Evolutionary conservation across 2,888 invertebrate genomes (phyloP).

Genomic region (Nemapogon koenigi): DNA sequence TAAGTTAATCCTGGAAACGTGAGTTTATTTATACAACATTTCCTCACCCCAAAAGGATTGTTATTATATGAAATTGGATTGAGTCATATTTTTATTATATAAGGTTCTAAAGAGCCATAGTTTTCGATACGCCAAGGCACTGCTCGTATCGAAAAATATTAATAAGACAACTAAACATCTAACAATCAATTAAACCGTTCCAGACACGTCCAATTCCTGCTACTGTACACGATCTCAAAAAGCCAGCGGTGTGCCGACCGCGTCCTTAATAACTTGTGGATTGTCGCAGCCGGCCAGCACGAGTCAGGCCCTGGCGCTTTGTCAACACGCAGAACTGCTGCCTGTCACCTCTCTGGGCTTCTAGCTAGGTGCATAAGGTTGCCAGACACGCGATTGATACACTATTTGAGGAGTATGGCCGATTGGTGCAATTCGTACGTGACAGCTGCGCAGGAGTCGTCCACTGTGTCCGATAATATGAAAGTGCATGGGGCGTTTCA

Average conservation of each 20-base stretch:
- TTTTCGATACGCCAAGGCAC: too few relatives aligned
- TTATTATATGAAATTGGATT: too few relatives aligned
- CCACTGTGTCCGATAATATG: constrained; percentile 31
- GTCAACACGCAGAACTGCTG: constrained; percentile 42
- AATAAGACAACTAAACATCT: too few relatives aligned
- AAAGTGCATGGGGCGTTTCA: constrained; percentile 89
- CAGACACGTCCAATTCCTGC: constrained; percentile 57
- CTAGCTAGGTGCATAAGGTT: constrained; percentile 48
- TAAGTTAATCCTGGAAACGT: too few relatives aligned
- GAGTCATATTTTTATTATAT: too few relatives aligned
- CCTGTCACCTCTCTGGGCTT: constrained; percentile 48
- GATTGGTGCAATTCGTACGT: constrained; percentile 89
- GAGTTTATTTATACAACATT: too few relatives aligned
- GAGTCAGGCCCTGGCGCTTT: constrained; percentile 40
- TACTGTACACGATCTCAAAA: constrained; percentile 55
- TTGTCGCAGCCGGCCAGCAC: constrained; percentile 40
- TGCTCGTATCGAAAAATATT: too few relatives aligned
- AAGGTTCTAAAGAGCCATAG: too few relatives aligned
- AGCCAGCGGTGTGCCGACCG: constrained; percentile 50
- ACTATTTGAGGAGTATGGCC: constrained; percentile 71
- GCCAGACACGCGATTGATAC: constrained; percentile 39
- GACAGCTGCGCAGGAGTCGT: constrained; percentile 65
- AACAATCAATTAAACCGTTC: constrained; percentile 13
- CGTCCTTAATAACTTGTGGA: constrained; percentile 42
- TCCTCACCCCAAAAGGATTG: too few relatives aligned